phyloP scores from a whole-genome alignment of 2,888 invertebrate genomes.

The Andrena bicolor region DNA sequence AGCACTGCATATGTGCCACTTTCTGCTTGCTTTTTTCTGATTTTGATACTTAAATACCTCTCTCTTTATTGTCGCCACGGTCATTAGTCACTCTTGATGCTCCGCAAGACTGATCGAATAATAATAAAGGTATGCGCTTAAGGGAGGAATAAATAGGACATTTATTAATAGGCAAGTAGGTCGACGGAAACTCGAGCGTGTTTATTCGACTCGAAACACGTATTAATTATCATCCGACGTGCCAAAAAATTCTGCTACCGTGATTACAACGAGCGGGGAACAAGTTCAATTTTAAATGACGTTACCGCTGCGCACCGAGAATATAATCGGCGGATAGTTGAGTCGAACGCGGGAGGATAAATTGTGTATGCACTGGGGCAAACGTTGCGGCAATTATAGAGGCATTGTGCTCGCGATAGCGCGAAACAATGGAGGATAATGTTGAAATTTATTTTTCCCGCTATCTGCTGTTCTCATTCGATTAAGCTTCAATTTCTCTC shows the following conservation, averaged over 20 bases:
- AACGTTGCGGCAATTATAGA: slow-evolving; percentile 38
- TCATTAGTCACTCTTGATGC: neutral
- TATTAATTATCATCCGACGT: neutral
- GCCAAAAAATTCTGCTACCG: neutral
- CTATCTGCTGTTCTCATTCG: slow-evolving; percentile 25
- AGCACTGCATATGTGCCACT: too few relatives aligned
- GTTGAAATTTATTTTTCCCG: slow-evolving; percentile 15
- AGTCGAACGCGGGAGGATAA: slow-evolving; percentile 18
- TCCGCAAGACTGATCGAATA: neutral
- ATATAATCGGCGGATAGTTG: slow-evolving; percentile 22
- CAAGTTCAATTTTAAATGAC: slow-evolving; percentile 20
- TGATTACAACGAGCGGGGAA: neutral
- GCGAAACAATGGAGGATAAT: slow-evolving; percentile 45
- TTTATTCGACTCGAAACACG: neutral
- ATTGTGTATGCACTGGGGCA: slow-evolving; percentile 29
- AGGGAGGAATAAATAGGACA: neutral
- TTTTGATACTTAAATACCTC: neutral
- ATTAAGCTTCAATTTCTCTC: slow-evolving; percentile 55
- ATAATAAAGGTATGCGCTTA: neutral
- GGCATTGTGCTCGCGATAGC: slow-evolving; percentile 24
- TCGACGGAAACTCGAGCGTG: neutral
- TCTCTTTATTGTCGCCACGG: neutral
- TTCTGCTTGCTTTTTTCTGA: too few relatives aligned
- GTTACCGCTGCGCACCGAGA: neutral
- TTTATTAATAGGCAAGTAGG: neutral